Evolutionary conservation across 2,888 invertebrate species (phyloP), one percentile per base, ranked within the genome.

Genomic region (Thereva nobilitata): DNA sequence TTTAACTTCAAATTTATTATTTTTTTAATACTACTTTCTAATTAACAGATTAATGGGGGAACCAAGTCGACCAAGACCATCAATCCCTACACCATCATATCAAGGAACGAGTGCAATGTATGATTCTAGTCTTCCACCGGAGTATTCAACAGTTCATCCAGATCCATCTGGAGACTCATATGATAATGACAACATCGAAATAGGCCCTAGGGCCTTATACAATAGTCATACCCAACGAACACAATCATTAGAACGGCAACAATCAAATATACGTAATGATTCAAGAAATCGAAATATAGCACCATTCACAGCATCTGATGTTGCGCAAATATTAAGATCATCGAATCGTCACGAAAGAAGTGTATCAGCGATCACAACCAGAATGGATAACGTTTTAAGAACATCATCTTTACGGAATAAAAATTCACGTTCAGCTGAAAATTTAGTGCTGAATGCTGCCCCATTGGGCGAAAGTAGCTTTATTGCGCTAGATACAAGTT

Each of bases 371-470:
- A 69, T 73, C 41, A 67, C 71, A 7, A 68, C 71, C 0, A 45
- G 71, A 34, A 69, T 72, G 12, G 72, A 72, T 53, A 66, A 68
- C 49, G 68, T 67, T 9, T 71, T 67, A 23, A 68, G 61, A n/a
- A 35, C 65, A 10, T 68, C 68, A n/a, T 69, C 70, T 9, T 42
- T 67, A 35, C 50, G 63, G 7, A 55, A 47, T 41, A 70, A 70
- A 38, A 68, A 63, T n/a, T 78, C 78, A 50, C 74, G 78, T 52
- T 79, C 79, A 3, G 76, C 76, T 64, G 79, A 79, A 70, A 78
- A 79, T 74, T 72, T 79, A 47, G 77, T 79, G 55, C 71, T 78
- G 35, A 79, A 79, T 69, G 77, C 76, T 6, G 78, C 77, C 59
- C 76, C 79, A 35, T 74, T 77, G 38, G 79, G 77, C 66, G 74